A percentile compares a stretch with the other conserved stretches of the same genome.
Conservation (phyloP, 2,113 vertebrate species). For the Pionites leucogaster region DNA sequence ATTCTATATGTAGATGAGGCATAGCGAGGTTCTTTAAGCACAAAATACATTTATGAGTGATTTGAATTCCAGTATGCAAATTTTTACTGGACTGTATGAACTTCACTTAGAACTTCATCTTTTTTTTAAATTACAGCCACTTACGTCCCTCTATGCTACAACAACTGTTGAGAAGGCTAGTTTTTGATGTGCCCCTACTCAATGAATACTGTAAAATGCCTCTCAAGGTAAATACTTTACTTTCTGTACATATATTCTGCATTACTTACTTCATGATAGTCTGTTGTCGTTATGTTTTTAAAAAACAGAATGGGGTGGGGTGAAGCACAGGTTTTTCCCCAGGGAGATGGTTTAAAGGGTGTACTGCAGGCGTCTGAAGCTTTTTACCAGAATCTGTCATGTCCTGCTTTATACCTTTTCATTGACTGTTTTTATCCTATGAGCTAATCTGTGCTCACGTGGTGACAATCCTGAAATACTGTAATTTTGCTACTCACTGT, state of each 20-base stretch:
- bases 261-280: background rate
- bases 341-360: background rate
- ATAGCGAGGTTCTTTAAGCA: background rate
- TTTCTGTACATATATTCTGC: background rate
- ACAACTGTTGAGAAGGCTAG: conserved; percentile 91
- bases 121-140: conserved; percentile 76
- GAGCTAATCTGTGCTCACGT: background rate
- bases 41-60: background rate
- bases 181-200: conserved; percentile 96
- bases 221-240: conserved; percentile 85
- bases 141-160: conserved; percentile 96
- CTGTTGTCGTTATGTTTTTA: background rate
- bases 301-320: background rate
- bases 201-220: conserved; percentile 99
- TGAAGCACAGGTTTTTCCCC: background rate
- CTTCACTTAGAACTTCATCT: background rate
- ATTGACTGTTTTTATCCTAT: background rate
- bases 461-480: background rate
- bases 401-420: background rate
- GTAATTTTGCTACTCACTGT: background rate
- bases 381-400: background rate
- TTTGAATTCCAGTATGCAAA: background rate
- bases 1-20: background rate
- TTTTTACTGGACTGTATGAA: background rate
- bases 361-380: background rate